A percentile compares a stretch with the other conserved stretches of the same genome.
Conservation (phyloP, 2,888 invertebrate genomes). For the Hemistola chrysoprasaria region DNA sequence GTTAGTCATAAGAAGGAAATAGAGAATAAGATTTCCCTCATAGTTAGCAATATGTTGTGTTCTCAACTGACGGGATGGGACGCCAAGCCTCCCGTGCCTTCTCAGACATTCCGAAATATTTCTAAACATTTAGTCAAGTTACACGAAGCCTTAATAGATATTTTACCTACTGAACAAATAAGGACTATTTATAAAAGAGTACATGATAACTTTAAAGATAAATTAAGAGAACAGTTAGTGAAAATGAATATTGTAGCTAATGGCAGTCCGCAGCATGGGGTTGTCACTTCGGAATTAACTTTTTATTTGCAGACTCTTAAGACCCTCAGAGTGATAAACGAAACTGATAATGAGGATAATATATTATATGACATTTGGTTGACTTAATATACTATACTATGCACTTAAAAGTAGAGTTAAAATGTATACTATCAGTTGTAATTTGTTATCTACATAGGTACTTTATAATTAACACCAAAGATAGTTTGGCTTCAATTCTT, state of each 20-base stretch:
- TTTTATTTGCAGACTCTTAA: conserved; percentile 95
- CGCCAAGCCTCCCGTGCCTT: conserved; percentile 97
- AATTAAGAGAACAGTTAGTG: conserved; percentile 90
- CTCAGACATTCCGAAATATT: conserved; percentile 92
- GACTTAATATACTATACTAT: conserved; percentile 61
- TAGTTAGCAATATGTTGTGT: conserved; percentile 92
- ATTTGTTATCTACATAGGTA: conserved; percentile 3
- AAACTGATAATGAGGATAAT: conserved; percentile 87
- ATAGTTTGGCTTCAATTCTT: conserved; percentile 7
- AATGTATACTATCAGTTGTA: conserved; percentile 16
- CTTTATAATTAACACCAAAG: conserved; percentile 22
- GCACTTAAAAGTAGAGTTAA: conserved; percentile 4
- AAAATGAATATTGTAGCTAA: conserved; percentile 96
- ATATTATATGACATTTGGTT: conserved; percentile 93
- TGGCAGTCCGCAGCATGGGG: conserved; percentile 98
- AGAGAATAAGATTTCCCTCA: conserved; percentile 93
- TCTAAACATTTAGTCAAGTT: conserved; percentile 94
- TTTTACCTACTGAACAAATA: conserved; percentile 91
- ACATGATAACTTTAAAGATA: conserved; percentile 93
- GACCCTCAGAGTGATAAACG: conserved; percentile 89
- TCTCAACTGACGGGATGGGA: conserved; percentile 94
- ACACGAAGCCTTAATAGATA: conserved; percentile 94
- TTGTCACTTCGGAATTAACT: conserved; percentile 95
- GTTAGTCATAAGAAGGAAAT: conserved; percentile 96
- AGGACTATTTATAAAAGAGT: conserved; percentile 89